A percentile compares a stretch with the other conserved stretches of the same genome.
These are phyloP conservation scores for Turdus rufiventris DNA, from an alignment of 2,113 vertebrate genomes.

Conservation along the genomic window DNA sequence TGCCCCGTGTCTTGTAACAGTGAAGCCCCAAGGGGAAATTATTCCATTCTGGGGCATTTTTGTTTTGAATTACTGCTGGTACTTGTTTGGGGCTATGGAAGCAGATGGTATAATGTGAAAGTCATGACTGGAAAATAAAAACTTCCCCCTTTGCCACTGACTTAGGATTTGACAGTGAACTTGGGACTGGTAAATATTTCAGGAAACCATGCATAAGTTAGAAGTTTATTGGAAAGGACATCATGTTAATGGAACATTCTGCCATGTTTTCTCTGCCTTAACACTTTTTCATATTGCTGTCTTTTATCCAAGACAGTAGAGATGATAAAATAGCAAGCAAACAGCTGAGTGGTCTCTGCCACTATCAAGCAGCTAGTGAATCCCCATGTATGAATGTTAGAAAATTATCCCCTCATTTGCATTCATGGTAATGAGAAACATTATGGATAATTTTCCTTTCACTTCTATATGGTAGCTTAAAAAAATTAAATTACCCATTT, in stretches of 20 bases:
- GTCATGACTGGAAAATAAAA: background rate
- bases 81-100: background rate
- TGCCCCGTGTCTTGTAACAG: fast-evolving
- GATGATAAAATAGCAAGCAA: background rate
- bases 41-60: background rate
- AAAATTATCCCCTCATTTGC: constrained; percentile 2
- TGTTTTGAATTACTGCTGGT: background rate
- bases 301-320: background rate
- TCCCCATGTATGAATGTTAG: background rate
- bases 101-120: background rate
- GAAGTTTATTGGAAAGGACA: background rate
- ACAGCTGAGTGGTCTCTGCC: background rate
- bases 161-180: background rate
- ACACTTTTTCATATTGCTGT: background rate
- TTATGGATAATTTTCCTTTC: background rate
- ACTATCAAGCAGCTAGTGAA: background rate
- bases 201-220: background rate
- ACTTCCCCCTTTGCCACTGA: background rate
- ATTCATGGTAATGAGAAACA: background rate
- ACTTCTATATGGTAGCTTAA: background rate
- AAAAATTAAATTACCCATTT: background rate
- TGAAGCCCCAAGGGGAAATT: background rate
- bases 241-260: background rate
- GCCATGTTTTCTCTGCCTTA: background rate
- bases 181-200: background rate